A percentile compares a stretch with the other conserved stretches of the same genome.
Evolutionary conservation across 37 sponge, comb jelly and placozoan species (phyloP).

Genomic region (Geodia barretti): DNA sequence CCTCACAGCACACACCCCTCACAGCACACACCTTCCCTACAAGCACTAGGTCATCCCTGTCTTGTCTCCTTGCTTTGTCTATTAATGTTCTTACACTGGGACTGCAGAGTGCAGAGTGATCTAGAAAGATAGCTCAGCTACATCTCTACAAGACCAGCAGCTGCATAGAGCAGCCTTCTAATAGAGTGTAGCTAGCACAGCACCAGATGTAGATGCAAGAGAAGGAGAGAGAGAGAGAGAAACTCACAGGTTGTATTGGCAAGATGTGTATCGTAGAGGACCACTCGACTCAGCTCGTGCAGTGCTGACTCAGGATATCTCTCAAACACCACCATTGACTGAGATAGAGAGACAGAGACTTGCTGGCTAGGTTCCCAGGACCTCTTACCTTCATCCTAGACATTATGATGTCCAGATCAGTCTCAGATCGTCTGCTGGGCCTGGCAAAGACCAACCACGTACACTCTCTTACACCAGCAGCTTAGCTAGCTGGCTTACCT

Average conservation of each 20-base stretch:
- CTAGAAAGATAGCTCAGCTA: too few relatives aligned
- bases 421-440: slow-evolving; percentile 22
- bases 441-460: not conserved
- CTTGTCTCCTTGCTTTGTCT: too few relatives aligned
- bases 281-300: slow-evolving; percentile 38
- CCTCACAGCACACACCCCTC: too few relatives aligned
- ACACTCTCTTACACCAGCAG: not conserved
- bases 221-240: slow-evolving; percentile 10
- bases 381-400: slow-evolving; percentile 41
- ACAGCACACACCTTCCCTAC: too few relatives aligned
- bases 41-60: too few relatives aligned
- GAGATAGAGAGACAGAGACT: not conserved
- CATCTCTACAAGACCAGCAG: too few relatives aligned
- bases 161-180: too few relatives aligned
- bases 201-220: not conserved
- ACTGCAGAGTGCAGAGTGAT: too few relatives aligned
- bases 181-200: too few relatives aligned
- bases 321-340: slow-evolving; percentile 63
- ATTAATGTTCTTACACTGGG: too few relatives aligned
- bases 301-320: slow-evolving; percentile 54
- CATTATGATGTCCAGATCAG: slow-evolving; percentile 51
- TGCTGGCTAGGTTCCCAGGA: not conserved
- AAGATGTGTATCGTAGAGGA: slow-evolving; percentile 40
- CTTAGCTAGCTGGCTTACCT: not conserved
- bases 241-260: slow-evolving; percentile 47